Percentiles rank a stretch among this genome's conserved stretches.
phyloP scores from a whole-genome alignment of 2,888 invertebrate species.

The Syrphus vitripennis region DNA sequence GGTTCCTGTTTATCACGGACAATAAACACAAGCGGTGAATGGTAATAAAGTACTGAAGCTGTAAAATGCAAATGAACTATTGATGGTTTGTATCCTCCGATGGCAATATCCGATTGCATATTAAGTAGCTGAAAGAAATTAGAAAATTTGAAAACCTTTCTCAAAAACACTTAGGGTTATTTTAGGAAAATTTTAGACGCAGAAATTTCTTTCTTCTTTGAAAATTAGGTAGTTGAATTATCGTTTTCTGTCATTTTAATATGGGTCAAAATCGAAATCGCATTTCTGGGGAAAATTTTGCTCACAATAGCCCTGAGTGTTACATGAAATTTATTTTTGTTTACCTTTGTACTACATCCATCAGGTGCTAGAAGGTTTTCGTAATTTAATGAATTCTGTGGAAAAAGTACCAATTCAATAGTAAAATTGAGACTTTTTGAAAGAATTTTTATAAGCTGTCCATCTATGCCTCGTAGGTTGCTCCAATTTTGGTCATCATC shows the following conservation, averaged over 20 bases:
- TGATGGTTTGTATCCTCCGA: constrained; percentile 76
- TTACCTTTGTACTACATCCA: constrained; percentile 73
- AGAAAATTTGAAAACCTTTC: no score
- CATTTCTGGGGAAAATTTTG: no score
- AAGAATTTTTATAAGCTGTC: constrained; percentile 74
- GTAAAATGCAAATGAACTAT: constrained; percentile 73
- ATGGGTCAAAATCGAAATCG: no score
- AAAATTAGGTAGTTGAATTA: no score
- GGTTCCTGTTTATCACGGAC: constrained; percentile 71
- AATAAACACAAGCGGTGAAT: constrained; percentile 74
- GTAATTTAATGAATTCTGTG: neutral
- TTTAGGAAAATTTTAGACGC: no score
- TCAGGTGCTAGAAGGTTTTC: neutral
- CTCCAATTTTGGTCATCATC: constrained; percentile 61
- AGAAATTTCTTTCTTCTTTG: no score
- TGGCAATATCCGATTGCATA: constrained; percentile 73
- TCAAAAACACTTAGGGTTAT: no score
- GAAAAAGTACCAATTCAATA: constrained; percentile 63
- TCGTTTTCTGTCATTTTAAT: no score
- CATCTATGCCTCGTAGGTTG: constrained; percentile 76
- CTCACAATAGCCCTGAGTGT: no score
- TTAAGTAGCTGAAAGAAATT: constrained; percentile 69
- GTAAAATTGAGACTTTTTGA: constrained; percentile 74
- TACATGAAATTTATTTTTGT: no score
- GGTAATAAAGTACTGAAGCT: constrained; percentile 74